phyloP scores from a whole-genome alignment of 2,113 vertebrate genomes.

The Pogonocichla stellata region DNA sequence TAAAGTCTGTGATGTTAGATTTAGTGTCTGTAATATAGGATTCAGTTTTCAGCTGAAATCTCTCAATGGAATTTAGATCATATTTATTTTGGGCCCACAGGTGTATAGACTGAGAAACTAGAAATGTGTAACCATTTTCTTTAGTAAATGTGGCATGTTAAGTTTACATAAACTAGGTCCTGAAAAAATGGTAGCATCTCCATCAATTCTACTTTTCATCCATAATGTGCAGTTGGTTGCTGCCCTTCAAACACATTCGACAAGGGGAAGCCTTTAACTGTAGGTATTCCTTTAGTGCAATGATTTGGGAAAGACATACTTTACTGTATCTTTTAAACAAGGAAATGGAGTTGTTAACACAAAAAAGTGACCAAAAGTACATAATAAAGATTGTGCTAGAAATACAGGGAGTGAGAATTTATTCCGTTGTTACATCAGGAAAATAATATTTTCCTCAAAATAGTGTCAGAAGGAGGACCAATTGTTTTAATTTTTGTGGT shows the following conservation, averaged over 20 bases:
- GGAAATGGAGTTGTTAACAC: background rate
- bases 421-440: background rate
- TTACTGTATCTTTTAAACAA: background rate
- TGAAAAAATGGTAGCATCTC: slow-evolving; percentile 61
- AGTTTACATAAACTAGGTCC: slow-evolving; percentile 63
- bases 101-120: slow-evolving; percentile 36
- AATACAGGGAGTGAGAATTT: background rate
- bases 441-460: background rate
- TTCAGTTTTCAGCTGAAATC: slow-evolving; percentile 60
- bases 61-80: slow-evolving; percentile 64
- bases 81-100: slow-evolving; percentile 59
- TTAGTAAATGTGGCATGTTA: slow-evolving; percentile 24
- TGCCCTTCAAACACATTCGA: background rate
- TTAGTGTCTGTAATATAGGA: slow-evolving; percentile 49
- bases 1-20: slow-evolving; percentile 54
- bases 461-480: background rate
- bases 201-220: background rate
- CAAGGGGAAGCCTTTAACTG: slow-evolving; percentile 40
- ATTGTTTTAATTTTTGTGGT: background rate
- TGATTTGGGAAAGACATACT: slow-evolving; percentile 51
- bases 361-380: background rate
- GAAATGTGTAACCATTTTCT: slow-evolving; percentile 16
- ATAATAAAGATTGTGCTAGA: background rate
- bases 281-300: slow-evolving; percentile 15
- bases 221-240: background rate